These are phyloP conservation scores for Coptotermes formosanus DNA, from an alignment of 1,140 invertebrate species.

Conservation along the genomic window DNA sequence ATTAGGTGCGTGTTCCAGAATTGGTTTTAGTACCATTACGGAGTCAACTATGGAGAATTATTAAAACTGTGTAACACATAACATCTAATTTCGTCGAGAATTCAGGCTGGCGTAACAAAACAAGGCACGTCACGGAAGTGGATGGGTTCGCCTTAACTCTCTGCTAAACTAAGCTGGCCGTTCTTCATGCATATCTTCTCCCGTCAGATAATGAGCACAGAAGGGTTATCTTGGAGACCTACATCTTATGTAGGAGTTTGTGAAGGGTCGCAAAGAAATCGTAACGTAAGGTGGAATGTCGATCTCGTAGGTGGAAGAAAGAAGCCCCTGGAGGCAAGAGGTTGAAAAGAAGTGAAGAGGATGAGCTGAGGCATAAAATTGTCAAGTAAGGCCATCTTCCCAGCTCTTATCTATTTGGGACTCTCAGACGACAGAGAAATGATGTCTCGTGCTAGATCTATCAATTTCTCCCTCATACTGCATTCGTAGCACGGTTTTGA, in stretches of 20 bases:
- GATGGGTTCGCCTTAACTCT: too few species aligned
- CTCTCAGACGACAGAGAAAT: background rate
- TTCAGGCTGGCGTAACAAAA: too few species aligned
- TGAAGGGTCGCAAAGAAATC: background rate
- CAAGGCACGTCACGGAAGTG: too few species aligned
- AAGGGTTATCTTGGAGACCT: too few species aligned
- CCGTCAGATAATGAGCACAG: too few species aligned
- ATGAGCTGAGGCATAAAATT: slow-evolving; percentile 3
- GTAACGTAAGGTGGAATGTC: background rate
- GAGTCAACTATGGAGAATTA: too few species aligned
- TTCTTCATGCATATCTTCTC: too few species aligned
- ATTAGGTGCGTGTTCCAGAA: too few species aligned
- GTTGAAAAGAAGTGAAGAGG: background rate
- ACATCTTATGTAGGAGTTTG: background rate
- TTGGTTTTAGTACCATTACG: too few species aligned
- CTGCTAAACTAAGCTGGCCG: too few species aligned
- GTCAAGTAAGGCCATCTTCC: background rate
- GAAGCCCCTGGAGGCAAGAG: background rate
- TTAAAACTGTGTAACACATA: too few species aligned
- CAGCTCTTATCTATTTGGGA: background rate
- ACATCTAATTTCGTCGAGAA: too few species aligned
- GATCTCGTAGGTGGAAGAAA: background rate
- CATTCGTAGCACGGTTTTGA: background rate
- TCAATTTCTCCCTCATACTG: background rate
- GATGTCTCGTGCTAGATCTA: slow-evolving; percentile 5